Base-by-base conservation (phyloP, 2,888 invertebrate genomes). In the Molorchus minor region DNA sequence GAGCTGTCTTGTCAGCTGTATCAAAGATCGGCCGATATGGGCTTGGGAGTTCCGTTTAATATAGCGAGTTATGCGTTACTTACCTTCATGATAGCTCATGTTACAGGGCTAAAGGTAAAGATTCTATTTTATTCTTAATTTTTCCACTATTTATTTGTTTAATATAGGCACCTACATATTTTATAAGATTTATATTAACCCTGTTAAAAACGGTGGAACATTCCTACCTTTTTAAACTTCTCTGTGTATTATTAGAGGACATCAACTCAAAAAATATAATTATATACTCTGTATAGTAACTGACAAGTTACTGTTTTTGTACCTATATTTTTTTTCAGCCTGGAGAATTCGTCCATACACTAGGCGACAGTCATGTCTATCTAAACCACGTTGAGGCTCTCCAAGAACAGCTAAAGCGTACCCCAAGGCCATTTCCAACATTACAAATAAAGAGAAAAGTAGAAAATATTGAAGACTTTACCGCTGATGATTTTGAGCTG, bases 11-110 rank as follows among this genome's bases (percentile, higher is more conserved):
- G 96, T 75, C 91, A 95, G 71, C 80, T 98, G 66, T 98, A 98
- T 78, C 98, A 99, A 80, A 86, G 98, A 65, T 97, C 97, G 71
- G 98, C 96, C 4, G 98, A 99, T 78, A 94, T 98, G 91, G 97
- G 97, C 1, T 84, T 98, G 1, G 98, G 98, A n/a, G 96, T 98
- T 0, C 98, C 98, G 8, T 98, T 98, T 80, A 98, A 98, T 81
- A 96, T 99, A 71, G 98, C 98, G 45, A 97, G 97, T 71, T 99
- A 98, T 81, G 87, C 98, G 1, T 79, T 98, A 20, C 84, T 98
- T 2, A 97, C 96, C 1, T 91, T 91, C 73, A 97, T 99, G 96
- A 91, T 98, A 67, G 98, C 98, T 17, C 94, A 97, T 76, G 87
- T 98, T 15, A 95, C 96, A n/a, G 89, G 88, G 41, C 83, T 97